Evolutionary conservation across 2,888 invertebrate genomes (phyloP).

Genomic region (Tetanocera ferruginea): DNA sequence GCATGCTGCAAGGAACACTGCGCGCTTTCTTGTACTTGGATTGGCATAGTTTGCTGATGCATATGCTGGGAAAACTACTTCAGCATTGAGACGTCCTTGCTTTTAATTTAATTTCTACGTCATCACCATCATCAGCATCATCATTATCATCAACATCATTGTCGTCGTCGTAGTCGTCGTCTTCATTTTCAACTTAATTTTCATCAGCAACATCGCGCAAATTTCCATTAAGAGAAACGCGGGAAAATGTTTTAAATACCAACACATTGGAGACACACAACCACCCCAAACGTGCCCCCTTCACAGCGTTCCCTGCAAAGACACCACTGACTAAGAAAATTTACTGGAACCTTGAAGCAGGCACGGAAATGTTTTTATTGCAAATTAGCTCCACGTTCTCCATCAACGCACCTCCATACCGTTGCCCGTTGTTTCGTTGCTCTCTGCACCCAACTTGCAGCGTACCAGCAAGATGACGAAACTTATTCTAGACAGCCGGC

Average conservation of each 20-base stretch:
- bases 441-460: neutral
- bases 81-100: constrained; percentile 50
- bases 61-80: constrained; percentile 50
- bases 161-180: constrained; percentile 45
- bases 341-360: neutral
- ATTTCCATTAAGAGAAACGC: constrained; percentile 26
- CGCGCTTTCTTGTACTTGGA: neutral
- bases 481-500: constrained; percentile 30
- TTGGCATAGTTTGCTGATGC: neutral
- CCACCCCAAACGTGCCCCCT: neutral
- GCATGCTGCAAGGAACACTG: neutral
- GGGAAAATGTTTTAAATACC: constrained; percentile 39
- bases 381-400: constrained; percentile 36
- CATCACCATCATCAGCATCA: constrained; percentile 52
- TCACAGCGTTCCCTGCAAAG: neutral
- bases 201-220: constrained; percentile 1
- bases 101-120: constrained; percentile 66
- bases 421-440: neutral
- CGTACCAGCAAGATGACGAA: neutral
- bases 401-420: neutral
- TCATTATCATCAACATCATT: constrained; percentile 54
- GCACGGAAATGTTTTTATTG: constrained; percentile 27
- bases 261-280: constrained; percentile 15
- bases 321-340: constrained; percentile 15
- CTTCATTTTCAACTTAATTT: constrained; percentile 46